Base-by-base conservation (phyloP, 2,888 invertebrate species). In the Orthosia cruda region DNA sequence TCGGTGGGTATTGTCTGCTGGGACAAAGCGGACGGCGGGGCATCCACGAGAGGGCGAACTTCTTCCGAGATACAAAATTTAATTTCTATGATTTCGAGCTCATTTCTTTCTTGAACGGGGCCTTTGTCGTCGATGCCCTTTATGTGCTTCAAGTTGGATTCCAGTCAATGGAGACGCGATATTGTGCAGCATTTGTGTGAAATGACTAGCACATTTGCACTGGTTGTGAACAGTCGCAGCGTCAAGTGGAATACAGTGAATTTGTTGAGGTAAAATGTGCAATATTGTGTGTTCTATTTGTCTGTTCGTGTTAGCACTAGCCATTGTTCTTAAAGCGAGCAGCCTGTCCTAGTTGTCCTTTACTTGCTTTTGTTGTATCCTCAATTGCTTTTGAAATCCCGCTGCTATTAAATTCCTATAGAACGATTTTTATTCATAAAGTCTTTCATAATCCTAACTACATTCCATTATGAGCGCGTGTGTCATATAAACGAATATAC, bases 1-100 rank as follows among this genome's bases (percentile, higher is more conserved):
- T 92, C 87, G 90, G 86, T 76, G 83, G 86, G 91, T 87, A 94
- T 95, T 95, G 95, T 95, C 90, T 93, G 93, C 82, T 81, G 87
- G 88, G 88, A 93, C 92, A 94, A 95, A 93, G 92, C 89, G 89
- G 88, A 80, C 88, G 89, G 87, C 88, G 91, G 87, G 80, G 89
- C 76, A 68, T 81, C 81, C 68, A 86, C 84, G 90, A 87, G 85
- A 84, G 80, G 89, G 86, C 89, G 87, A 93, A 93, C 92, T 93
- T 92, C 91, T 92, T 91, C 89, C 86, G 88, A 91, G 93, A 93
- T 92, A 93, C 92, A 93, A 93, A 94, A 94, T 94, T 94, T 92
- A 95, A 95, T 95, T 95, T 94, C 91, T 93, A 91, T 92, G 92
- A 94, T 92, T 95, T 92, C 89, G 90, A 91, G 91, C 90, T 90